These are phyloP conservation scores for Meriones psammophilus DNA, from an alignment of 2,797 vertebrate genomes.

Conservation along the genomic window DNA sequence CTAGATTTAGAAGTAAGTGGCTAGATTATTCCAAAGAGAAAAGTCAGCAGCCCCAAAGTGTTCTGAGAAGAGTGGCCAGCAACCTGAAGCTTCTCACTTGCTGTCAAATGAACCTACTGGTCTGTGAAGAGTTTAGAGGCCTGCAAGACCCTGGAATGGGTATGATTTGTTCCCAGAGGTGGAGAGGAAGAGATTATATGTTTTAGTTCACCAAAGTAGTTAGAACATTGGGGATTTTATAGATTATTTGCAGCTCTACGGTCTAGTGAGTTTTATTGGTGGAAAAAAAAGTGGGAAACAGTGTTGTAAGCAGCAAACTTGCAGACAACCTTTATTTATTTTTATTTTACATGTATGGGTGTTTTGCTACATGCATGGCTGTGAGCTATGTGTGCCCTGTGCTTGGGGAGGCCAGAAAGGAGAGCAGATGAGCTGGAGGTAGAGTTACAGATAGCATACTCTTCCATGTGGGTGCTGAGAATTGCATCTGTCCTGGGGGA, in stretches of 20 bases:
- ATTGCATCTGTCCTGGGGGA: neutral
- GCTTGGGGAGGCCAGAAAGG: neutral
- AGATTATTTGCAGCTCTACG: neutral
- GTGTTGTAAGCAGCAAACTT: constrained; percentile 1
- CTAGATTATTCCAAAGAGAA: neutral
- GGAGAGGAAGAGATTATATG: accelerated
- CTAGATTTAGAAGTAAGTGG: neutral
- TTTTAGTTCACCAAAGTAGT: neutral
- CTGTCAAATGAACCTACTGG: neutral
- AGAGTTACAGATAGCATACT: neutral
- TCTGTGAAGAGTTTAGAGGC: neutral
- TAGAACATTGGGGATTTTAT: neutral
- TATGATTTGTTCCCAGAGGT: neutral
- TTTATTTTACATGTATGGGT: neutral
- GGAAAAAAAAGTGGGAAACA: neutral
- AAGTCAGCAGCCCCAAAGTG: neutral
- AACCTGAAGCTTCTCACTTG: neutral
- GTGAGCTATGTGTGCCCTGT: neutral
- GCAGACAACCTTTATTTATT: neutral
- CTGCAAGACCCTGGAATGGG: neutral
- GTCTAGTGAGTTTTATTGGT: neutral
- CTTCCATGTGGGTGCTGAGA: neutral
- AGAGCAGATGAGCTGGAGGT: neutral
- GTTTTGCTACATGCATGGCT: neutral
- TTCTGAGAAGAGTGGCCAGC: neutral